Percentiles rank a stretch among this genome's conserved stretches.
Conservation (phyloP, 2,797 vertebrate species). For the Hafferia zeledoni region DNA sequence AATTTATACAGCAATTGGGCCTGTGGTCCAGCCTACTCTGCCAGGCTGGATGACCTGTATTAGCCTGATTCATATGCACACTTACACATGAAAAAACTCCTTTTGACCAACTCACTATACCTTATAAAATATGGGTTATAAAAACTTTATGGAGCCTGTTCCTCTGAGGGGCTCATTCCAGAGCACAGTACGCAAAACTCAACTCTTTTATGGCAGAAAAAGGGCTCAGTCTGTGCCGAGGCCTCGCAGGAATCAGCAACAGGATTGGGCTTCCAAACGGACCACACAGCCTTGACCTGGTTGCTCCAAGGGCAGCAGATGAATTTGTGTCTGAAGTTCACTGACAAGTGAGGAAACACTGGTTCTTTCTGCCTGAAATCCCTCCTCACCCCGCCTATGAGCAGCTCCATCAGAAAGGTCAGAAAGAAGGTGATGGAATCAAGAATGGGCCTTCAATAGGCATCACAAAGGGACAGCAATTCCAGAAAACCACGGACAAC, state of each 20-base stretch:
- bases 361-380: not conserved
- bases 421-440: not conserved
- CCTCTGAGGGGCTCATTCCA: conserved; percentile 71
- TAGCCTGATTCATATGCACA: not conserved
- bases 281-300: conserved; percentile 57
- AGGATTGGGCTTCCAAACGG: not conserved
- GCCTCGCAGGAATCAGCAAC: not conserved
- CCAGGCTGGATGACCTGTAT: conserved; percentile 1
- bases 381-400: not conserved
- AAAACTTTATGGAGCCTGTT: conserved; percentile 73
- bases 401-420: not conserved
- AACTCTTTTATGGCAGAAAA: conserved; percentile 33
- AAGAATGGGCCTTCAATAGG: fast-evolving
- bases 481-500: not conserved
- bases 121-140: conserved; percentile 75
- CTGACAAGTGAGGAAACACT: not conserved
- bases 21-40: not conserved
- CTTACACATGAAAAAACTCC: not conserved
- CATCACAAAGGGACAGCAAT: not conserved
- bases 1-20: not conserved
- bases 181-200: conserved; percentile 23
- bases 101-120: conserved; percentile 55
- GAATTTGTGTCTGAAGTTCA: not conserved
- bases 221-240: conserved; percentile 1
- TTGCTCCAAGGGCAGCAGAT: not conserved